A percentile compares a stretch with the other conserved stretches of the same genome.
These are phyloP conservation scores for Sceloporus tristichus DNA, from an alignment of 2,113 vertebrate species.

Conservation along the genomic window DNA sequence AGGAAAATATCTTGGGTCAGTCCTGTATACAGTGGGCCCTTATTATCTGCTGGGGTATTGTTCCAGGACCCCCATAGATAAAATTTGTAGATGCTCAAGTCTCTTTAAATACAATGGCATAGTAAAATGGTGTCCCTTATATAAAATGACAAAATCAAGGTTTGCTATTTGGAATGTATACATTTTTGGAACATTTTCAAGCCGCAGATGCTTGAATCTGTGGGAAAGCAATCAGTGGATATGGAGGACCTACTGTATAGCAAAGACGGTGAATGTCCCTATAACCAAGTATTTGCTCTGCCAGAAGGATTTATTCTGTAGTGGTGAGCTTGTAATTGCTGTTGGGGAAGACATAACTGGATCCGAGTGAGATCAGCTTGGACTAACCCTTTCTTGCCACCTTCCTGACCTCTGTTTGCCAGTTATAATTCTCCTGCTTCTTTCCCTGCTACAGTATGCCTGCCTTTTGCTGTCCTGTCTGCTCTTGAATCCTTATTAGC, in stretches of 20 bases:
- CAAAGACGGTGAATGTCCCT: slow-evolving; percentile 43
- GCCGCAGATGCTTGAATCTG: too few relatives aligned
- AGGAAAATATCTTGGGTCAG: not conserved
- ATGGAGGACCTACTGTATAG: not conserved
- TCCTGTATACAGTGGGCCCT: not conserved
- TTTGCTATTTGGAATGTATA: too few relatives aligned
- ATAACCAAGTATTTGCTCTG: slow-evolving; percentile 23
- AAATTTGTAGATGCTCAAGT: not conserved
- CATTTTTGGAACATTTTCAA: too few relatives aligned
- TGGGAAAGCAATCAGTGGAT: too few relatives aligned
- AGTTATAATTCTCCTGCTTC: slow-evolving; percentile 39
- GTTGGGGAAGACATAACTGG: slow-evolving; percentile 31
- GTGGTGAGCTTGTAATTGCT: slow-evolving; percentile 32
- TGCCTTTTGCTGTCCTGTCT: slow-evolving; percentile 41
- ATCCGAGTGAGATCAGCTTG: slow-evolving; percentile 44
- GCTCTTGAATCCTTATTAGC: not conserved
- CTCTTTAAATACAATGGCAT: too few relatives aligned
- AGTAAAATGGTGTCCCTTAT: too few relatives aligned
- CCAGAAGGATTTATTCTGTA: slow-evolving; percentile 41
- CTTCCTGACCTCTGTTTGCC: slow-evolving; percentile 40
- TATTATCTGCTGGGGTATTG: too few relatives aligned
- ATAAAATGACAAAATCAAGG: too few relatives aligned
- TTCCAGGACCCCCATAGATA: too few relatives aligned
- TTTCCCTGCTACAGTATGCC: slow-evolving; percentile 44
- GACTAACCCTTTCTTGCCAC: slow-evolving; percentile 39